A percentile compares a stretch with the other conserved stretches of the same genome.
phyloP scores from a whole-genome alignment of 1,140 invertebrate species.

The Bombus difficillimus region DNA sequence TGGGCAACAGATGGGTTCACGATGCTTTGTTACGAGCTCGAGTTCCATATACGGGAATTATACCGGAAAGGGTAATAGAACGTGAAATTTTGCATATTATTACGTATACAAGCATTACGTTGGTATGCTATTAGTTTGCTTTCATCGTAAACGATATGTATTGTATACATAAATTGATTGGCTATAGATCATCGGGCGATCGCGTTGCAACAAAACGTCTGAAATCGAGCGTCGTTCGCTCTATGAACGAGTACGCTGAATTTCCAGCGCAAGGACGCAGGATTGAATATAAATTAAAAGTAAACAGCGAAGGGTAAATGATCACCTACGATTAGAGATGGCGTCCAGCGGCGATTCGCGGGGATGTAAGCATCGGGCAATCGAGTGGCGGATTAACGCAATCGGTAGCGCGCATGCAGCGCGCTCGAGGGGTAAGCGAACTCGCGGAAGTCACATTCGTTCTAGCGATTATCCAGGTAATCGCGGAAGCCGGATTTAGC shows the following conservation, averaged over 20 bases:
- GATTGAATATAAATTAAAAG: not conserved
- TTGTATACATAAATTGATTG: not conserved
- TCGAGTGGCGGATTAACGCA: conserved; percentile 28
- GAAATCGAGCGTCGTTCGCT: not conserved
- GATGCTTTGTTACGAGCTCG: not conserved
- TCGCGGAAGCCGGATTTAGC: not conserved
- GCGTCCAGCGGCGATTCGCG: not conserved
- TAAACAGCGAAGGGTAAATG: too few species aligned
- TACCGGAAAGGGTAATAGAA: not conserved
- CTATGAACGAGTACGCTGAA: not conserved
- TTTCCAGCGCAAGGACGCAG: not conserved
- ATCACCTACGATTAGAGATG: not conserved
- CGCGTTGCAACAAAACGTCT: conserved; percentile 12
- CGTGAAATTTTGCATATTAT: not conserved
- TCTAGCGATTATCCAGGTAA: conserved; percentile 30
- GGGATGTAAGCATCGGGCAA: not conserved
- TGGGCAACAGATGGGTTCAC: not conserved
- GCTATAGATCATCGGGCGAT: not conserved
- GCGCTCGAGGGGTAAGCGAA: conserved; percentile 17
- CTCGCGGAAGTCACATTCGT: conserved; percentile 20
- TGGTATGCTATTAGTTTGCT: not conserved
- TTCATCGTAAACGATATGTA: not conserved
- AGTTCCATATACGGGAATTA: not conserved
- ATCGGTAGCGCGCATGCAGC: conserved; percentile 19
- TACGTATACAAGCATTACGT: not conserved